Evolutionary conservation across 2,797 vertebrate species (phyloP).

Genomic region (Cygnus olor): DNA sequence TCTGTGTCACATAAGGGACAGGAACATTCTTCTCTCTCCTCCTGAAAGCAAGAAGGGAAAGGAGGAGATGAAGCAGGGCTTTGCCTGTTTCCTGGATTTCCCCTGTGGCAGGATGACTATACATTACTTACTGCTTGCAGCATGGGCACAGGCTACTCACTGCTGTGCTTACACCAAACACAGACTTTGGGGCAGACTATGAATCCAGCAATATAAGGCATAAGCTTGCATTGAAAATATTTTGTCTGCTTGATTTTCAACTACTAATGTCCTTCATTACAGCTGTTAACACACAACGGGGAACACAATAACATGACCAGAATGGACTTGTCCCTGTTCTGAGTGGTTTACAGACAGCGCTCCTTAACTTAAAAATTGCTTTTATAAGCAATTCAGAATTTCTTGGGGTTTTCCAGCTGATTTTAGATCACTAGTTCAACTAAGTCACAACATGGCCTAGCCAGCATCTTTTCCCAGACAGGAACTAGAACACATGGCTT

Average conservation of each 20-base stretch:
- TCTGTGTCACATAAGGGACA: background rate
- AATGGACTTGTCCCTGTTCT: constrained; percentile 5
- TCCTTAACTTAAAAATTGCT: constrained; percentile 54
- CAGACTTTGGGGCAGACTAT: background rate
- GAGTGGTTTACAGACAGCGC: constrained; percentile 49
- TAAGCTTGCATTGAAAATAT: background rate
- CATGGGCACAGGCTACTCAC: background rate
- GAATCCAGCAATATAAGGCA: background rate
- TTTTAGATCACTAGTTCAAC: constrained; percentile 14
- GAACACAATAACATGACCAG: background rate
- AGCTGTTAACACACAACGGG: constrained; percentile 11
- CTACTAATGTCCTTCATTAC: background rate
- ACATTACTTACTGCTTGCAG: background rate
- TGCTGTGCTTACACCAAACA: background rate
- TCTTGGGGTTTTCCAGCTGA: constrained; percentile 72
- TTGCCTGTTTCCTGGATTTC: background rate
- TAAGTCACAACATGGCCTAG: constrained; percentile 18
- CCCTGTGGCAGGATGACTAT: background rate
- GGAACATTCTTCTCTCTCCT: background rate
- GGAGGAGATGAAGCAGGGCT: background rate
- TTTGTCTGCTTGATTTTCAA: background rate
- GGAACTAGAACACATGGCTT: constrained; percentile 67
- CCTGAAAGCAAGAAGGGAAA: background rate
- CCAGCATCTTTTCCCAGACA: constrained; percentile 69
- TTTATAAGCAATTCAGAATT: constrained; percentile 66